Conservation (phyloP, 2,113 vertebrate genomes). For the Aptenodytes patagonicus region DNA sequence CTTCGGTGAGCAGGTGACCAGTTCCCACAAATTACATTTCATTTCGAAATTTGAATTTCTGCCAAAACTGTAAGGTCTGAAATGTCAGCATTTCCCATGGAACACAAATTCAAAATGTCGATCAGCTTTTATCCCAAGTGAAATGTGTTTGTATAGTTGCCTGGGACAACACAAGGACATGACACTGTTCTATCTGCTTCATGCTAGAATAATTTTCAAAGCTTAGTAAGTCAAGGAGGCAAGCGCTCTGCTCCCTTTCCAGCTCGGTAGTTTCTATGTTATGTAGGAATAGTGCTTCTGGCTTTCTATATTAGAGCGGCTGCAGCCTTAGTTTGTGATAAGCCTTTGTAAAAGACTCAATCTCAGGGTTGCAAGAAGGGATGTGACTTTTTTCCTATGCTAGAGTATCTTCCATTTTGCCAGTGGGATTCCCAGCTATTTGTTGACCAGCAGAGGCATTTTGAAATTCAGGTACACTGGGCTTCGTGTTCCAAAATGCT, state of each 20-base stretch:
- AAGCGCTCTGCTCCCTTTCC: background rate
- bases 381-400: background rate
- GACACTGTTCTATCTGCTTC: background rate
- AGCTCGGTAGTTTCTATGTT: background rate
- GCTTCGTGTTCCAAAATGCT: background rate
- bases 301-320: background rate
- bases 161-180: background rate
- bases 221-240: background rate
- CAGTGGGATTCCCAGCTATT: background rate
- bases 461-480: background rate
- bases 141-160: background rate
- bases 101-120: background rate
- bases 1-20: background rate
- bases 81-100: background rate
- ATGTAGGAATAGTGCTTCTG: background rate
- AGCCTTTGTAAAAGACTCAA: background rate
- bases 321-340: background rate
- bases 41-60: background rate
- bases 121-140: background rate
- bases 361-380: background rate
- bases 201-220: background rate
- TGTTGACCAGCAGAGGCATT: background rate
- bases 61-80: background rate
- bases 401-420: background rate
- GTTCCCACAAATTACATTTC: background rate